Conservation (phyloP, 2,797 vertebrate genomes). For the Tapirus indicus region DNA sequence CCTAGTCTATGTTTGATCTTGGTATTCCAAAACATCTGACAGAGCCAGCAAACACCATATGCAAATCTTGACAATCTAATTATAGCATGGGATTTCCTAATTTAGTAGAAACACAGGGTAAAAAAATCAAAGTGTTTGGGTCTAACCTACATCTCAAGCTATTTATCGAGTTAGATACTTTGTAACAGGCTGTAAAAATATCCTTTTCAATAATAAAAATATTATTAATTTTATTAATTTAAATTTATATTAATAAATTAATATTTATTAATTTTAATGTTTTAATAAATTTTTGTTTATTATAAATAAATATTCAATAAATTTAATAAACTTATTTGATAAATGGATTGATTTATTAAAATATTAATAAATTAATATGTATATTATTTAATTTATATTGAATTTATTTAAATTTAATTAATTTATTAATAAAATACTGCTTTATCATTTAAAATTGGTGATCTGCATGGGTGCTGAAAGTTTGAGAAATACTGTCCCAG, state of each 20-base stretch:
- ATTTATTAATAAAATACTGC: background rate
- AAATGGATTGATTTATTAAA: too few species aligned
- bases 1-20: slow-evolving; percentile 23
- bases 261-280: too few species aligned
- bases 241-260: too few species aligned
- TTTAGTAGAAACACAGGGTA: background rate
- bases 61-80: background rate
- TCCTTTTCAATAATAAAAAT: slow-evolving; percentile 30
- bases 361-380: too few species aligned
- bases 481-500: slow-evolving; percentile 15
- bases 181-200: slow-evolving; percentile 9
- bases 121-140: background rate
- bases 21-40: background rate
- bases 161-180: slow-evolving; percentile 1
- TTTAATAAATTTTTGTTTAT: too few species aligned
- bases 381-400: too few species aligned
- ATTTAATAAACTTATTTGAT: too few species aligned
- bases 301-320: too few species aligned
- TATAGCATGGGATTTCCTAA: background rate
- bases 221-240: background rate
- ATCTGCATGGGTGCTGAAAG: background rate
- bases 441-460: background rate
- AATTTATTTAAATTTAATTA: too few species aligned
- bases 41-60: background rate
- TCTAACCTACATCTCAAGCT: slow-evolving; percentile 18